These are phyloP conservation scores for Tinamus guttatus DNA, from an alignment of 2,113 vertebrate genomes.

Conservation along the genomic window DNA sequence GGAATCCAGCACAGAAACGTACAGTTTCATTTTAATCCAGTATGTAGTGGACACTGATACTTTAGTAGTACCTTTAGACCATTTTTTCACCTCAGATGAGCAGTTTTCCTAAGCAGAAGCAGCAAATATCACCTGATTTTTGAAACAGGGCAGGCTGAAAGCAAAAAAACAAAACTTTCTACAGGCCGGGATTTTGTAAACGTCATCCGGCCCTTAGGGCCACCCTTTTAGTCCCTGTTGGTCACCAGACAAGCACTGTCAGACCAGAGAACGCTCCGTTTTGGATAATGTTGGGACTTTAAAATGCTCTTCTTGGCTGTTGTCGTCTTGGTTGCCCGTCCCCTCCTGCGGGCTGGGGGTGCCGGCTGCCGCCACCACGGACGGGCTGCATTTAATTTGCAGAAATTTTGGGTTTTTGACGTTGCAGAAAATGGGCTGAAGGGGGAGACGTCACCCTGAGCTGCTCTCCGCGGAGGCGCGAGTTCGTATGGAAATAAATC, in stretches of 20 bases:
- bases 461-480: neutral
- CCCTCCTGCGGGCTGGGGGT: neutral
- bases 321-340: neutral
- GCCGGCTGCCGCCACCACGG: neutral
- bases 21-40: accelerated
- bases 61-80: no score
- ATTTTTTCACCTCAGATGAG: neutral
- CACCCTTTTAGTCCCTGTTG: neutral
- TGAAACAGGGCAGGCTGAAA: neutral
- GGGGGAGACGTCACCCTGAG: neutral
- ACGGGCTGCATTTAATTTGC: neutral
- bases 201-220: neutral
- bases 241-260: accelerated
- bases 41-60: neutral
- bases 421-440: neutral
- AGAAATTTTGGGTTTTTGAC: neutral
- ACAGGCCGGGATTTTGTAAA: neutral
- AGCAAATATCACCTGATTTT: neutral
- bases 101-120: neutral
- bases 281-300: neutral
- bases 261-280: neutral
- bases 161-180: neutral
- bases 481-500: neutral
- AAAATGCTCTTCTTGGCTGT: neutral
- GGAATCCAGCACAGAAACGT: neutral